Conservation (phyloP, 2,113 vertebrate genomes). For the Neotoma lepida region DNA sequence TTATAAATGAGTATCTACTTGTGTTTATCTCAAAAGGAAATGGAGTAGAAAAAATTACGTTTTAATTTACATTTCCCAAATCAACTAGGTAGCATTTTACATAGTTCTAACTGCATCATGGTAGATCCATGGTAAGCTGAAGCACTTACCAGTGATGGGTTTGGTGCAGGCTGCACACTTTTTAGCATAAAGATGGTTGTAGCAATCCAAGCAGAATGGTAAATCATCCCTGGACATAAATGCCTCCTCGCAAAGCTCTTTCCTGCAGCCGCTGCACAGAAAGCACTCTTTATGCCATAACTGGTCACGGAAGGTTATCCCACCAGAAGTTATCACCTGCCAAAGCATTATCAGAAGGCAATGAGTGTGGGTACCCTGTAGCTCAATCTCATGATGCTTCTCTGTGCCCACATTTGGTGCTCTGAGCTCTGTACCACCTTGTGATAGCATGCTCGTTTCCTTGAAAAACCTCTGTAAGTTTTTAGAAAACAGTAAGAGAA, state of each 20-base stretch:
- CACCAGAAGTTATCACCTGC: constrained; percentile 86
- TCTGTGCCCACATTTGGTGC: background rate
- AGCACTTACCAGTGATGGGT: constrained; percentile 85
- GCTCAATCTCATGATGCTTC: background rate
- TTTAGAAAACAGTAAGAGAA: background rate
- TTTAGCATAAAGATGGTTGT: constrained; percentile 82
- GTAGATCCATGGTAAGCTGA: background rate
- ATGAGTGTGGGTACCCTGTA: background rate
- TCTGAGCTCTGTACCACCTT: background rate
- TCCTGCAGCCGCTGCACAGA: constrained; percentile 85
- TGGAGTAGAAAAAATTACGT: background rate
- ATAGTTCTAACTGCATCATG: background rate
- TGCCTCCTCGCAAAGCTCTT: constrained; percentile 83
- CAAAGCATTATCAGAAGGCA: constrained; percentile 54
- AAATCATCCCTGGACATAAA: constrained; percentile 87
- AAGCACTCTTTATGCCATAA: constrained; percentile 90
- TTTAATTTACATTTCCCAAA: background rate
- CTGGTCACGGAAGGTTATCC: constrained; percentile 83
- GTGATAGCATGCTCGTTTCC: background rate
- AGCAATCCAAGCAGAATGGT: constrained; percentile 88
- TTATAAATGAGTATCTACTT: background rate
- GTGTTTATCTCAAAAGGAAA: constrained; percentile 24
- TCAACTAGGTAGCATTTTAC: background rate
- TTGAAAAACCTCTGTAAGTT: background rate
- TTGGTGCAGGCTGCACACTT: constrained; percentile 85